Conservation (phyloP, 37 sponge, comb jelly and placozoan species). For the Beroe ovata region DNA sequence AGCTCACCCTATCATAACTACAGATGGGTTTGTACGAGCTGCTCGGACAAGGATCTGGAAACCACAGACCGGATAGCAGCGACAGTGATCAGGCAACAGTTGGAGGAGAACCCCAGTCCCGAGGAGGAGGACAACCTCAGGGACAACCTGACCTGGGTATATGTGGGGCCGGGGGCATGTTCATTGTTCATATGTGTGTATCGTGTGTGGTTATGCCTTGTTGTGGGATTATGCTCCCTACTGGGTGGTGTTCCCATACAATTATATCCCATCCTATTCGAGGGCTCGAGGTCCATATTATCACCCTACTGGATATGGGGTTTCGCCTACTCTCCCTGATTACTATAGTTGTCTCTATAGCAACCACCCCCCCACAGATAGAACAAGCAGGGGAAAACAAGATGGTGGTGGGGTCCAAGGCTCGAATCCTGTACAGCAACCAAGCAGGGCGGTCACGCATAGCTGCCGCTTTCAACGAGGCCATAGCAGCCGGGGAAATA, state of each 20-base stretch:
- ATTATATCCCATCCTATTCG: too few species aligned
- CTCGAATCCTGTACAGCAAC: conserved; percentile 91
- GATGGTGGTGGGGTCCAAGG: conserved; percentile 96
- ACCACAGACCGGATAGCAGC: conserved; percentile 83
- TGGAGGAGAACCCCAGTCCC: conserved; percentile 17
- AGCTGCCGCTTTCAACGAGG: conserved; percentile 91
- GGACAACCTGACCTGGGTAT: conserved; percentile 39
- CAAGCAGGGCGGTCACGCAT: conserved; percentile 81
- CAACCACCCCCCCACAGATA: too few species aligned
- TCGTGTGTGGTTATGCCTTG: too few species aligned
- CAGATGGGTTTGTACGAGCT: conserved; percentile 93
- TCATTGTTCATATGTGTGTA: too few species aligned
- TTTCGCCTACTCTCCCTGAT: too few species aligned
- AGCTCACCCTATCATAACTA: too few species aligned
- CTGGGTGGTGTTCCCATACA: too few species aligned
- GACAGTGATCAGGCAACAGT: conserved; percentile 39
- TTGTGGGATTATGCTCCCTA: too few species aligned
- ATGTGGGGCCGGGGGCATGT: too few species aligned
- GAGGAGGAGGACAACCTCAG: conserved; percentile 45
- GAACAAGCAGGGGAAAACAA: conserved; percentile 85
- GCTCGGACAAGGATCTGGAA: conserved; percentile 74
- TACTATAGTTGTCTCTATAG: too few species aligned
- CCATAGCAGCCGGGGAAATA: conserved; percentile 71
- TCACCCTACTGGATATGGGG: too few species aligned
- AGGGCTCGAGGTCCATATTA: too few species aligned